A percentile compares a stretch with the other conserved stretches of the same genome.
Conservation (phyloP, 2,888 invertebrate species). For the Athripsodes cinereus region DNA sequence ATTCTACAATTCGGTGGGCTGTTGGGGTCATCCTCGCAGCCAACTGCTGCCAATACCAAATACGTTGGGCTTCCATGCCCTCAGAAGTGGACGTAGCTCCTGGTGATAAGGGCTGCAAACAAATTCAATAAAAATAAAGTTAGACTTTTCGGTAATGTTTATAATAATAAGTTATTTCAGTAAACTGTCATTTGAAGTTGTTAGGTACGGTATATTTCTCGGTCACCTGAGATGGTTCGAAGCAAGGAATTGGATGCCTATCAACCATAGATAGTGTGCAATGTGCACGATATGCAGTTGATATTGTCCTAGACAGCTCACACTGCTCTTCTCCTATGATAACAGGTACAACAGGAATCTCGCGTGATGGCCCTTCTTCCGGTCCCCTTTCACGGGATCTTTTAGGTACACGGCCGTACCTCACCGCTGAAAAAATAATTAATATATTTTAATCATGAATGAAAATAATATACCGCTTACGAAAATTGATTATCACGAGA, state of each 20-base stretch:
- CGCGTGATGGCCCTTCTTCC: slow-evolving; percentile 37
- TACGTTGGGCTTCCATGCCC: slow-evolving; percentile 65
- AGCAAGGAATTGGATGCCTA: slow-evolving; percentile 63
- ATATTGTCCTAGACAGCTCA: slow-evolving; percentile 31
- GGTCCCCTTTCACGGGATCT: slow-evolving; percentile 75
- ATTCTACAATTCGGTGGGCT: slow-evolving; percentile 92
- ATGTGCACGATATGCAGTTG: slow-evolving; percentile 74
- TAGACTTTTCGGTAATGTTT: no score
- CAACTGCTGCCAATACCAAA: slow-evolving; percentile 85
- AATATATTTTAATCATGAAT: no score
- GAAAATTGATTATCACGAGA: no score
- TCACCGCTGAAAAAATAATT: slow-evolving; percentile 61
- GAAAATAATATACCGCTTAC: not conserved
- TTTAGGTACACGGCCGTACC: slow-evolving; percentile 95
- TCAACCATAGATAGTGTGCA: slow-evolving; percentile 85
- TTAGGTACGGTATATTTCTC: no score
- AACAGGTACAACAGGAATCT: slow-evolving; percentile 7
- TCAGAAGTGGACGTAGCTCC: slow-evolving; percentile 39
- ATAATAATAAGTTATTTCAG: no score
- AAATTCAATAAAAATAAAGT: no score
- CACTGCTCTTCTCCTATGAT: slow-evolving; percentile 20
- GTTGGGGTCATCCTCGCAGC: slow-evolving; percentile 82
- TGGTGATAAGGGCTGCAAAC: not conserved
- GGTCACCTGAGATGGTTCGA: slow-evolving; percentile 34
- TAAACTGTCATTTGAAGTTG: no score